Percentiles rank a stretch among this genome's conserved stretches.
phyloP scores from a whole-genome alignment of 1,140 invertebrate species.

The Heliconius melpomene region DNA sequence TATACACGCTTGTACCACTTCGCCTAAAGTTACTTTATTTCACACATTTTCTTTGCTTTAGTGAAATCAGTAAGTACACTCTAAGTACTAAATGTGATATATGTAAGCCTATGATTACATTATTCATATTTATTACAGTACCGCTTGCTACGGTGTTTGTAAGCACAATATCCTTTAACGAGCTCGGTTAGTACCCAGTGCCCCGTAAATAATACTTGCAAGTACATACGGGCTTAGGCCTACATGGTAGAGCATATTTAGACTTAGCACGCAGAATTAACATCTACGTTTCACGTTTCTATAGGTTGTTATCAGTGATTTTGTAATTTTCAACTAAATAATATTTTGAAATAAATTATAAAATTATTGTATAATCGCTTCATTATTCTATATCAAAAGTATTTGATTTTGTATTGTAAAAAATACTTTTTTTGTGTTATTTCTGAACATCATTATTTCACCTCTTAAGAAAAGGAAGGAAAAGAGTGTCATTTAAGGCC shows the following conservation, averaged over 20 bases:
- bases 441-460: too few relatives aligned
- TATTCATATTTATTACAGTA: slow-evolving; percentile 30
- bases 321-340: too few relatives aligned
- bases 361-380: too few relatives aligned
- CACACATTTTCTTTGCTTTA: neutral
- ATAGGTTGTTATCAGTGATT: neutral
- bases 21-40: too few relatives aligned
- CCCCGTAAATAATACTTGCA: slow-evolving; percentile 41
- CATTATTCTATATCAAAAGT: too few relatives aligned
- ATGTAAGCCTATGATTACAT: slow-evolving; percentile 17
- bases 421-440: too few relatives aligned
- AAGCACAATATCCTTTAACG: slow-evolving; percentile 43
- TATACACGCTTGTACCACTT: too few relatives aligned
- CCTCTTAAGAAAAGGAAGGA: too few relatives aligned
- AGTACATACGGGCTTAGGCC: slow-evolving; percentile 30
- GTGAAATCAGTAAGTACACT: slow-evolving; percentile 10
- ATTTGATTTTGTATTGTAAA: too few relatives aligned
- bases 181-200: slow-evolving; percentile 38
- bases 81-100: slow-evolving; percentile 10
- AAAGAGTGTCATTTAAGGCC: too few relatives aligned
- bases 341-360: too few relatives aligned
- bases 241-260: slow-evolving; percentile 20
- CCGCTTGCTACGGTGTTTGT: slow-evolving; percentile 25
- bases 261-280: slow-evolving; percentile 19
- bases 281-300: neutral